A percentile compares a stretch with the other conserved stretches of the same genome.
Evolutionary conservation across 2,113 vertebrate species (phyloP).

Genomic region (Platichthys flesus): DNA sequence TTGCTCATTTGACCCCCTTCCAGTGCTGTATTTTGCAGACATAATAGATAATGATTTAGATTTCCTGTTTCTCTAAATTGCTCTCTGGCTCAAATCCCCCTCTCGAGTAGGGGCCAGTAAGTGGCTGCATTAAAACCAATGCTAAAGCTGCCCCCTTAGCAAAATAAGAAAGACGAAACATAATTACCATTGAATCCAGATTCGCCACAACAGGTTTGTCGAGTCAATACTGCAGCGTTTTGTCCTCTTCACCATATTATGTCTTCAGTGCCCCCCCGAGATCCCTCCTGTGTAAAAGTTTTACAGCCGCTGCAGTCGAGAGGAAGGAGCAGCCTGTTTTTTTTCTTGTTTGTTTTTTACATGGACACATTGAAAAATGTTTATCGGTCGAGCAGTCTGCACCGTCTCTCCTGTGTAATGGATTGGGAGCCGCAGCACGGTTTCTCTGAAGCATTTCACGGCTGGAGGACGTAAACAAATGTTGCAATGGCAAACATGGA

Average conservation of each 20-base stretch:
- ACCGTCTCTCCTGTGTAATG: neutral
- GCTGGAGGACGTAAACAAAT: slow-evolving; percentile 55
- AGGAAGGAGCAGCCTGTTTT: neutral
- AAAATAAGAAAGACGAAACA: slow-evolving; percentile 31
- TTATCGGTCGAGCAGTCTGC: neutral
- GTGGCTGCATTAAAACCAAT: slow-evolving; percentile 39
- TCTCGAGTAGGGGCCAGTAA: slow-evolving; percentile 25
- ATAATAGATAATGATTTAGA: slow-evolving; percentile 70
- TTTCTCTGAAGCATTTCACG: slow-evolving; percentile 63
- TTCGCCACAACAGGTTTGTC: slow-evolving; percentile 36
- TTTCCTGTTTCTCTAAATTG: slow-evolving; percentile 64
- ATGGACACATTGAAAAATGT: neutral
- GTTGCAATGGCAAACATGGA: slow-evolving; percentile 27
- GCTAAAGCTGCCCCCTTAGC: slow-evolving; percentile 19
- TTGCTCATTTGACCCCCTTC: slow-evolving; percentile 60
- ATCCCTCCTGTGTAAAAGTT: neutral
- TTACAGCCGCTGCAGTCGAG: neutral
- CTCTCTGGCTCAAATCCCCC: slow-evolving; percentile 35
- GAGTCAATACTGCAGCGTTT: slow-evolving; percentile 49
- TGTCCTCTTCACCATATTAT: slow-evolving; percentile 9
- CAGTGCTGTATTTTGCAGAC: slow-evolving; percentile 54
- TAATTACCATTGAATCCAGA: slow-evolving; percentile 54
- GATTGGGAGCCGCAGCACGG: slow-evolving; percentile 5
- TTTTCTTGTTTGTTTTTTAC: neutral
- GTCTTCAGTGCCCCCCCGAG: slow-evolving; percentile 19